These are phyloP conservation scores for Gallinago undulata DNA, from an alignment of 2,113 vertebrate genomes.

Conservation along the genomic window DNA sequence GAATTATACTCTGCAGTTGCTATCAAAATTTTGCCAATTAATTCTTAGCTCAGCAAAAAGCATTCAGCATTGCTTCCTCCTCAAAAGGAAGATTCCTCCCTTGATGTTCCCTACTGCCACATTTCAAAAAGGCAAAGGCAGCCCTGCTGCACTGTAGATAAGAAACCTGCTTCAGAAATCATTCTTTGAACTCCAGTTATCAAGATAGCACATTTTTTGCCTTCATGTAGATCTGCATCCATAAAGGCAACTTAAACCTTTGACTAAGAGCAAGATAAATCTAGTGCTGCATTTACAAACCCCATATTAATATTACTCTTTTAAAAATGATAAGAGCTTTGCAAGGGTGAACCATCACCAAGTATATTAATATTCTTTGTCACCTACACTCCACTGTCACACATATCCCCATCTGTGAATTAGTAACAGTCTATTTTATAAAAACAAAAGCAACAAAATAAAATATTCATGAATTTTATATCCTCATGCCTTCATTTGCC, in stretches of 20 bases:
- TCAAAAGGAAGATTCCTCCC: neutral
- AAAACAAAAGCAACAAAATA: neutral
- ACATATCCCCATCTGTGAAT: neutral
- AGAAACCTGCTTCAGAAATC: neutral
- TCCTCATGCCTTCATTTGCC: neutral
- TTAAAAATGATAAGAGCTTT: neutral
- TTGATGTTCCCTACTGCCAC: neutral
- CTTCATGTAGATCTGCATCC: neutral
- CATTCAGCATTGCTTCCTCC: neutral
- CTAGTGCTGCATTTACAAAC: neutral
- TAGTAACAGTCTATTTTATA: neutral
- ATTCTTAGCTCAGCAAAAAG: neutral
- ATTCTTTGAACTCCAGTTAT: neutral
- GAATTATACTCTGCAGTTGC: neutral
- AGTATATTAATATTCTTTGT: neutral
- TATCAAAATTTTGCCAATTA: neutral
- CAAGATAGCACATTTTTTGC: neutral
- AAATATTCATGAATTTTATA: neutral
- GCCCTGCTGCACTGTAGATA: slow-evolving; percentile 19
- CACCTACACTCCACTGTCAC: neutral
- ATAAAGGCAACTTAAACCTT: neutral
- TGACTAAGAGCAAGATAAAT: neutral
- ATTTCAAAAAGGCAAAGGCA: neutral
- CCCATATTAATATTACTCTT: neutral
- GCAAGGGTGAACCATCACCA: neutral